phyloP scores from a whole-genome alignment of 2,888 invertebrate genomes.

The Acleris sparsana region DNA sequence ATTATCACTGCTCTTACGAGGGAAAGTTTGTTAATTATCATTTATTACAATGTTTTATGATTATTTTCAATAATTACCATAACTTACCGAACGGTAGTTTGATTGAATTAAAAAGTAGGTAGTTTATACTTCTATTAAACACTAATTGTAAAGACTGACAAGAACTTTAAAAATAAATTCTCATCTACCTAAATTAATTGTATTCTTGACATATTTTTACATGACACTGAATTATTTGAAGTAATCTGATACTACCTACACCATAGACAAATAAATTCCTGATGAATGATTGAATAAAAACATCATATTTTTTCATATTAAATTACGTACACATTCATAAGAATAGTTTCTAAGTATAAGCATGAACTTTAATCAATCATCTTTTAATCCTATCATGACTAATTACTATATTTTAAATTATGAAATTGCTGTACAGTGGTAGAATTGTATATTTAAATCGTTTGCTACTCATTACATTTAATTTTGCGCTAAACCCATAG shows the following conservation, averaged over 20 bases:
- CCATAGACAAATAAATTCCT: no score
- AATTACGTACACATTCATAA: background rate
- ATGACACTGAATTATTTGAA: no score
- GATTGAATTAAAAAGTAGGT: background rate
- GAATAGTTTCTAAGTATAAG: background rate
- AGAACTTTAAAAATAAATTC: no score
- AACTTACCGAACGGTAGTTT: background rate
- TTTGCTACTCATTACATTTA: no score
- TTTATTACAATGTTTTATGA: background rate
- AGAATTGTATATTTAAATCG: background rate
- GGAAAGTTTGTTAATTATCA: constrained; percentile 8
- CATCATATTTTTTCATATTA: no score
- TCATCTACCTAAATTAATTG: no score
- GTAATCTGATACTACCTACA: no score
- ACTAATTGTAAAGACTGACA: no score
- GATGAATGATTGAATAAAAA: no score
- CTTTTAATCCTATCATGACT: constrained; percentile 11
- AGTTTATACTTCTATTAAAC: no score
- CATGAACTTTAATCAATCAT: background rate
- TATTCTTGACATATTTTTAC: no score
- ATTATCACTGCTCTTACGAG: constrained; percentile 6
- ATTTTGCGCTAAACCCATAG: no score
- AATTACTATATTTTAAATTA: background rate
- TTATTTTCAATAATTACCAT: background rate
- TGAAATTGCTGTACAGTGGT: background rate